Base-by-base conservation (phyloP, 2,888 invertebrate species). In the Nomada hirtipes region DNA sequence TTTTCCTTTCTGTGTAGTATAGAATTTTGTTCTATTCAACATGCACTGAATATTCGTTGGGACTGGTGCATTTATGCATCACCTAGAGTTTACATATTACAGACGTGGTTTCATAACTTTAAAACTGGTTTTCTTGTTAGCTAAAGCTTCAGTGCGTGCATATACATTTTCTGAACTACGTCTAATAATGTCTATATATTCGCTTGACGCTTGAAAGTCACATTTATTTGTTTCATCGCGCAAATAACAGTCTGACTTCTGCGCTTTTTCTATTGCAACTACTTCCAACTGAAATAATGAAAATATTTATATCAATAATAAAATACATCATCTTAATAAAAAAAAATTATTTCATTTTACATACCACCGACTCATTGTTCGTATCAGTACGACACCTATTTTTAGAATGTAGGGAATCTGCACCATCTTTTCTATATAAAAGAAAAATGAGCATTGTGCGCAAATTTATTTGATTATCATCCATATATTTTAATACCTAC, bases 51-150 rank as follows among this genome's bases (percentile, higher is more conserved):
- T n/a, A 42, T 68, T 52, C 63, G 29, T 53, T 26, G 29, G 15
- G 42, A 50, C 63, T 86, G 70, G 63, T 73, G 53, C 60, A 53
- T 44, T 72, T 67, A 52, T 11, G 73, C 36, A 53, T 57, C 2
- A 68, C 69, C 52, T 72, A 85, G 26, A 76, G 68, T 78, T 63
- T 74, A 82, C 86, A 84, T 84, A 84, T 90, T 92, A 93, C 85
- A 91, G 90, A 77, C 94, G 92, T 70, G 93, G 93, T 85, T 91
- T 93, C 93, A 93, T 93, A 68, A 94, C 93, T 90, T 94, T 94
- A 78, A 94, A 94, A 83, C 93, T 94, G 79, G 92, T 91, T 77
- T 91, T 92, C 87, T 93, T 93, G 86, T 91, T 93, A 52, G 92
- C 92, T 86, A 94, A 90, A 76, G 94, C 94, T 86, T 93, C 93